phyloP scores from a whole-genome alignment of 2,888 invertebrate species.

The Tachina fera region DNA sequence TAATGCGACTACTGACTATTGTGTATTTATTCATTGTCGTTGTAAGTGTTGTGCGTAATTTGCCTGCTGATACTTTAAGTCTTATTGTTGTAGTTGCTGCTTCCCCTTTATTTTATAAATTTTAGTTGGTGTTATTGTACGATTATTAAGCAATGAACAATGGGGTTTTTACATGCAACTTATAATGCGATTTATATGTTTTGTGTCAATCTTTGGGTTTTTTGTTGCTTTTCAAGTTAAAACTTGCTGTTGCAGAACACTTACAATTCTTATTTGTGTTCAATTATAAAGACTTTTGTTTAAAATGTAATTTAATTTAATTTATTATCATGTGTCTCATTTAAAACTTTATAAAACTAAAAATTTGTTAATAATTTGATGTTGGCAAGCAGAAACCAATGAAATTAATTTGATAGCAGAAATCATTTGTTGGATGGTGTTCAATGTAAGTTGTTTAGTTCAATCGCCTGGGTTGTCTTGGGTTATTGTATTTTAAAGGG shows the following conservation, averaged over 20 bases:
- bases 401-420: too few relatives aligned
- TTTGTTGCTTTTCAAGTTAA: too few relatives aligned
- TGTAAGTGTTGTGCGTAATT: constrained; percentile 58
- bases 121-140: neutral
- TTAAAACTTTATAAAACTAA: neutral
- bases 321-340: neutral
- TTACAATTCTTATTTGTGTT: constrained; percentile 4
- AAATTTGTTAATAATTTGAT: neutral
- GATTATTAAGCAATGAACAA: constrained; percentile 53
- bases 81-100: neutral
- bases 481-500: too few relatives aligned
- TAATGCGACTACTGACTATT: too few relatives aligned
- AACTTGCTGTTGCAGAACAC: neutral
- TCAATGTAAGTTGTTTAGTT: too few relatives aligned
- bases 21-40: neutral
- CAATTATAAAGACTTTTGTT: neutral
- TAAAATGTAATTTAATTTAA: neutral
- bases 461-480: too few relatives aligned
- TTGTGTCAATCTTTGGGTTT: constrained; percentile 51
- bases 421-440: too few relatives aligned
- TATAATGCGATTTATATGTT: constrained; percentile 72
- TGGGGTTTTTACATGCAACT: constrained; percentile 63
- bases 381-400: too few relatives aligned
- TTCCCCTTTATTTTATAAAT: neutral
- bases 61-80: constrained; percentile 34